Conservation (phyloP, 2,888 invertebrate species). For the Myopa testacea region DNA sequence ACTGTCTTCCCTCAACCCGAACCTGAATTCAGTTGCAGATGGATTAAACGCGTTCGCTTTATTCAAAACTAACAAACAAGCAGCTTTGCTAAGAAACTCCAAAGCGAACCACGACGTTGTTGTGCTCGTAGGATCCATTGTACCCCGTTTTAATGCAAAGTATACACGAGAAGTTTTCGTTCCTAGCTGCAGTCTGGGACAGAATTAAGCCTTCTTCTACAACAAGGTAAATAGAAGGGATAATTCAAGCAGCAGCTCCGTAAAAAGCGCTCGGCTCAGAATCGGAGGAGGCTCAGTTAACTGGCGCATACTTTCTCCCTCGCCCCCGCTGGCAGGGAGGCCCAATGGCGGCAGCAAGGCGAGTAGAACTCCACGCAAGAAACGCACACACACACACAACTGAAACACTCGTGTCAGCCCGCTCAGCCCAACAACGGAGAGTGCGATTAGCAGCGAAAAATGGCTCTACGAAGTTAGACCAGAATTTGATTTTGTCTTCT, state of each 20-base stretch:
- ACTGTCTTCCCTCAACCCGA: too few species aligned
- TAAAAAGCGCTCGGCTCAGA: not conserved
- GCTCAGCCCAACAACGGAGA: not conserved
- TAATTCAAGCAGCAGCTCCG: not conserved
- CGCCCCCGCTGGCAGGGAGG: too few species aligned
- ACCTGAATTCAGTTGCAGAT: not conserved
- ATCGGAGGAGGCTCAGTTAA: too few species aligned
- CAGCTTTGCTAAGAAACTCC: not conserved
- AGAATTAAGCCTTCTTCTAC: constrained; percentile 17
- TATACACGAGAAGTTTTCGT: not conserved
- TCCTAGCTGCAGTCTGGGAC: not conserved
- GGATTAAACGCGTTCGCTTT: not conserved
- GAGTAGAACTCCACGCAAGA: not conserved
- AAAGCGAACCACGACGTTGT: not conserved
- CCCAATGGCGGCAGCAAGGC: not conserved
- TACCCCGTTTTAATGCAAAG: not conserved
- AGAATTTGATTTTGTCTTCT: constrained; percentile 45
- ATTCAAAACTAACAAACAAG: not conserved
- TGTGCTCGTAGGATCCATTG: not conserved
- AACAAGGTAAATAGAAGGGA: constrained; percentile 17
- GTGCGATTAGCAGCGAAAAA: not conserved
- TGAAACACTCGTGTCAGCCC: not conserved
- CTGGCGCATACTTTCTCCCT: too few species aligned
- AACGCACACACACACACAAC: not conserved
- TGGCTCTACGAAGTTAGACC: constrained; percentile 30